These are phyloP conservation scores for Phortica okadai DNA, from an alignment of 2,888 invertebrate genomes.

Conservation along the genomic window DNA sequence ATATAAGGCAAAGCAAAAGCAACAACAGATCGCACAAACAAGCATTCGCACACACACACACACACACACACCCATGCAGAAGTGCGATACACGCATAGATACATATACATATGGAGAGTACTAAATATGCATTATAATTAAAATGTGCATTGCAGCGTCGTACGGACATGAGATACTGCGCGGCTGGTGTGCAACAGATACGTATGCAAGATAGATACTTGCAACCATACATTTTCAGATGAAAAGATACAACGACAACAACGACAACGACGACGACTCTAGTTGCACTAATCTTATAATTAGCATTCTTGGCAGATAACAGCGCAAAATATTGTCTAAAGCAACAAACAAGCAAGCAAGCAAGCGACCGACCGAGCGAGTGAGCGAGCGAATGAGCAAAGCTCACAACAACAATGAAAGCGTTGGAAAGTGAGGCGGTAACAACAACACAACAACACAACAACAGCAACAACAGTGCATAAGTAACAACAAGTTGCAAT, in stretches of 20 bases:
- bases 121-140: constrained; percentile 11
- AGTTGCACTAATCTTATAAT: constrained; percentile 59
- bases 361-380: background rate
- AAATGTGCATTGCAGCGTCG: constrained; percentile 8
- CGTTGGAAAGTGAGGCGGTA: constrained; percentile 35
- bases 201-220: background rate
- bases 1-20: background rate
- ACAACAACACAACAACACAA: constrained; percentile 55
- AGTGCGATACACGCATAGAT: background rate
- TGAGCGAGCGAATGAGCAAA: background rate
- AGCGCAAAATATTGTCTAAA: constrained; percentile 10
- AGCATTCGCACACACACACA: background rate
- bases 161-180: constrained; percentile 5
- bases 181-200: background rate
- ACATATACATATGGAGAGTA: background rate
- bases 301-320: constrained; percentile 63
- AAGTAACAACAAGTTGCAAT: constrained; percentile 66
- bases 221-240: background rate
- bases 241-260: constrained; percentile 29
- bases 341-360: background rate
- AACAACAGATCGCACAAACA: background rate
- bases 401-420: constrained; percentile 2
- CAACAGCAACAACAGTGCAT: background rate
- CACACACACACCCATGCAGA: background rate
- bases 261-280: constrained; percentile 29